Conservation (phyloP, 2,113 vertebrate species). For the Eretmochelys imbricata region DNA sequence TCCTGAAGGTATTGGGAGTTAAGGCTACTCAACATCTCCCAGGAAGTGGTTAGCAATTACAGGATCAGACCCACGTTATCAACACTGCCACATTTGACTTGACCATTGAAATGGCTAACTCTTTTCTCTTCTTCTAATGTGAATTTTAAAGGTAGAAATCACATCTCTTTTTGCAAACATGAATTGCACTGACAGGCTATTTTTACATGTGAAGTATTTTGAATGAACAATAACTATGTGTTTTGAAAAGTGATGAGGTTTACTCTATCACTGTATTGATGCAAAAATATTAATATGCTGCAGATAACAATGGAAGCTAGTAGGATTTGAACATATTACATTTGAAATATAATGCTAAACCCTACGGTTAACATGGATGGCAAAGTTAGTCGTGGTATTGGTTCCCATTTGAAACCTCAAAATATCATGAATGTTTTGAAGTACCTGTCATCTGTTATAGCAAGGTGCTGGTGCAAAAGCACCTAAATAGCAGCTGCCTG, state of each 20-base stretch:
- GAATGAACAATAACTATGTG: neutral
- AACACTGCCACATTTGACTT: neutral
- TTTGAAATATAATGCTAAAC: neutral
- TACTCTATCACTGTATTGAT: neutral
- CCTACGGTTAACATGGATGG: neutral
- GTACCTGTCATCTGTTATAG: neutral
- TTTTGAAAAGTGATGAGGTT: neutral
- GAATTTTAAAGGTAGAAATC: neutral
- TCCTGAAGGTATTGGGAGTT: neutral
- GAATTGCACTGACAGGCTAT: neutral
- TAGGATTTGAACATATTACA: neutral
- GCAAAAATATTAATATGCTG: neutral
- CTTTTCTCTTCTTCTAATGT: neutral
- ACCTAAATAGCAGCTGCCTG: no score
- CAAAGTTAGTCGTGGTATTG: neutral
- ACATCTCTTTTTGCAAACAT: no score
- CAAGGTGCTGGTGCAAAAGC: no score
- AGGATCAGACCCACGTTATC: neutral
- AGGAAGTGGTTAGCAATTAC: neutral
- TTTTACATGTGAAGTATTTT: neutral
- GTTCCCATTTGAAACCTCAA: neutral
- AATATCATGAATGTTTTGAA: neutral
- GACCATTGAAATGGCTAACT: no score
- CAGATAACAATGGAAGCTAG: neutral
- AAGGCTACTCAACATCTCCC: neutral